phyloP scores from a whole-genome alignment of 2,888 invertebrate genomes.

The Drosophila kanekoi region DNA sequence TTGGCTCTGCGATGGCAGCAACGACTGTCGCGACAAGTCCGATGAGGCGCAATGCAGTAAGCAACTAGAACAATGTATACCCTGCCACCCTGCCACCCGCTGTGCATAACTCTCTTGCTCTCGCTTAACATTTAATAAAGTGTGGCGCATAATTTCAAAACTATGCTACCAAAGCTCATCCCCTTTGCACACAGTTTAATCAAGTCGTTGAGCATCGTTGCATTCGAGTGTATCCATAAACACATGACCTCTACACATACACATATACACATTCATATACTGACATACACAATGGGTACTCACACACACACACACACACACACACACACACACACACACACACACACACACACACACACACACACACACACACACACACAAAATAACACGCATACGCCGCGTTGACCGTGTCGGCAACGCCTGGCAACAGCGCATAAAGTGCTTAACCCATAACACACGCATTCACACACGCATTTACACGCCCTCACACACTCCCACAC shows the following conservation, averaged over 20 bases:
- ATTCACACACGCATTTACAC: conserved; percentile 33
- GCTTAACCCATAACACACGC: conserved; percentile 60
- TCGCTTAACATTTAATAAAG: conserved; percentile 60
- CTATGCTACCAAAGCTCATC: conserved; percentile 32
- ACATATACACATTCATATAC: not conserved
- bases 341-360: not conserved
- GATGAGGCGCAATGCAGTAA: conserved; percentile 91
- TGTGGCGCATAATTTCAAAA: conserved; percentile 70
- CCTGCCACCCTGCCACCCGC: conserved; percentile 23
- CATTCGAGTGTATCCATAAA: conserved; percentile 48
- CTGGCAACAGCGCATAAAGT: conserved; percentile 58
- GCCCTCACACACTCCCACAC: conserved; percentile 18
- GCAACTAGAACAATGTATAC: conserved; percentile 31
- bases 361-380: conserved; percentile 14
- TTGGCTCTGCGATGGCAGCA: conserved; percentile 89
- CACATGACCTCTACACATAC: conserved; percentile 26
- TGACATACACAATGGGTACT: not conserved
- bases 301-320: conserved; percentile 27
- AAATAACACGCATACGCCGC: conserved; percentile 58
- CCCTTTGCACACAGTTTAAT: conserved; percentile 54
- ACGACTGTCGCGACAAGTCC: conserved; percentile 89
- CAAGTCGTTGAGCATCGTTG: conserved; percentile 63
- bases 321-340: conserved; percentile 17
- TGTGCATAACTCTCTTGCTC: conserved; percentile 19
- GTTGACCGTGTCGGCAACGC: conserved; percentile 50